These are phyloP conservation scores for Brachionus asplanchnoidis DNA, from an alignment of 1,140 invertebrate species.

Conservation along the genomic window DNA sequence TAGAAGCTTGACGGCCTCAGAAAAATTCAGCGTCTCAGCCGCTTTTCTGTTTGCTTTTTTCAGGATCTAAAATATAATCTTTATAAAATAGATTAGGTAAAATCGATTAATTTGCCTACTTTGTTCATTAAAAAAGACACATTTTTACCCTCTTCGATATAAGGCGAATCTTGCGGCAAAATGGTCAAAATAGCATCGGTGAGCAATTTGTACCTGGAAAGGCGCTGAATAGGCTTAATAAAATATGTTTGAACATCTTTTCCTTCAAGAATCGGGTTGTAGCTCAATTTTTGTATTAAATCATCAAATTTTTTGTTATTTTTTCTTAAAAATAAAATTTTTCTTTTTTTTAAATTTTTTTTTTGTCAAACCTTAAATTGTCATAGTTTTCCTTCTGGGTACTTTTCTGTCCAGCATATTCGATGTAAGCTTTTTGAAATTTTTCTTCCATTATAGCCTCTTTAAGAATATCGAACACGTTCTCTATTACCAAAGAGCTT, in stretches of 20 bases:
- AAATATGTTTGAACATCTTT: slow-evolving; percentile 11
- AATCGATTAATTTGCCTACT: not conserved
- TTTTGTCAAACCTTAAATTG: not conserved
- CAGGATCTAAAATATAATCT: not conserved
- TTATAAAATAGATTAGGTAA: not conserved
- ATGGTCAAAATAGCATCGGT: not conserved
- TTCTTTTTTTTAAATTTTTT: not conserved
- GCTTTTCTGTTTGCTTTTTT: slow-evolving; percentile 25
- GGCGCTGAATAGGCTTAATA: not conserved
- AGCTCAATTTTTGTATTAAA: not conserved
- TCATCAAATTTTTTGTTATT: slow-evolving; percentile 18
- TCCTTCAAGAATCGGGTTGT: not conserved
- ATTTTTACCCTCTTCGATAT: not conserved
- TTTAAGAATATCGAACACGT: not conserved
- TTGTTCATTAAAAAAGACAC: not conserved
- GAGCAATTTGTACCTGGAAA: slow-evolving; percentile 12
- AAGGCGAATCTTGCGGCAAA: not conserved
- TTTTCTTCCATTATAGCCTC: not conserved
- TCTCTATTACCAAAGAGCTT: not conserved
- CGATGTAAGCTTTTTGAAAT: not conserved
- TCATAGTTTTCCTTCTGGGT: slow-evolving; percentile 26
- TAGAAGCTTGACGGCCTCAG: not conserved
- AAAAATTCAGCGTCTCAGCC: not conserved
- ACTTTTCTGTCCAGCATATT: not conserved
- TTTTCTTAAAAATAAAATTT: not conserved